Evolutionary conservation across 2,797 vertebrate species (phyloP).

Genomic region (Gadopsis bispinosus): DNA sequence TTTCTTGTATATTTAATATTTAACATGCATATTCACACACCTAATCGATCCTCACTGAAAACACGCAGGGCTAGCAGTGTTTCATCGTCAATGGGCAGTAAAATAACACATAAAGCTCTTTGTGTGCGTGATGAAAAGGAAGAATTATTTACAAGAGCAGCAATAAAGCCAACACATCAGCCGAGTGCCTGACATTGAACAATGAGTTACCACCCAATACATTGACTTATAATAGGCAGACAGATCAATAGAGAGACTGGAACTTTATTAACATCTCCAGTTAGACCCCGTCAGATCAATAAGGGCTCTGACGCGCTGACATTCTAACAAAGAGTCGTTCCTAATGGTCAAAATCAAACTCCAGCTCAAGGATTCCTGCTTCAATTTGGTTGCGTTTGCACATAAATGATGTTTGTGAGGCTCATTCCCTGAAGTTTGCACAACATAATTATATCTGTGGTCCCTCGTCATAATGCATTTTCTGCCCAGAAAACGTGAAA

Average conservation of each 20-base stretch:
- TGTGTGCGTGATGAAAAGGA: neutral
- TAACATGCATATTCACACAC: neutral
- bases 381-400: conserved; percentile 28
- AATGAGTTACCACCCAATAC: conserved; percentile 52
- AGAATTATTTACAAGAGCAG: conserved; percentile 24
- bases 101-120: neutral
- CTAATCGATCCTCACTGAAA: neutral
- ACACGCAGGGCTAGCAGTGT: too few relatives aligned
- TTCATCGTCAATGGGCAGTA: neutral
- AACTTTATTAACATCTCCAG: conserved; percentile 77
- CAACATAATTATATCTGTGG: conserved; percentile 48
- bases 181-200: conserved; percentile 58
- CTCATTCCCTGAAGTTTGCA: neutral
- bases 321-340: conserved; percentile 30
- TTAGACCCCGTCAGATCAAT: conserved; percentile 71
- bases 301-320: conserved; percentile 30
- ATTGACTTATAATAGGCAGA: conserved; percentile 67
- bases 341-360: conserved; percentile 17
- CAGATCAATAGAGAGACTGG: conserved; percentile 67
- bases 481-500: conserved; percentile 44
- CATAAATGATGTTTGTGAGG: conserved; percentile 16
- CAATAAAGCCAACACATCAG: conserved; percentile 38
- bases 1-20: too few relatives aligned
- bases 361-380: conserved; percentile 9
- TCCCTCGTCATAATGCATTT: conserved; percentile 36